A percentile compares a stretch with the other conserved stretches of the same genome.
phyloP scores from a whole-genome alignment of 1,140 invertebrate species.

The Drosophila kepulauana region DNA sequence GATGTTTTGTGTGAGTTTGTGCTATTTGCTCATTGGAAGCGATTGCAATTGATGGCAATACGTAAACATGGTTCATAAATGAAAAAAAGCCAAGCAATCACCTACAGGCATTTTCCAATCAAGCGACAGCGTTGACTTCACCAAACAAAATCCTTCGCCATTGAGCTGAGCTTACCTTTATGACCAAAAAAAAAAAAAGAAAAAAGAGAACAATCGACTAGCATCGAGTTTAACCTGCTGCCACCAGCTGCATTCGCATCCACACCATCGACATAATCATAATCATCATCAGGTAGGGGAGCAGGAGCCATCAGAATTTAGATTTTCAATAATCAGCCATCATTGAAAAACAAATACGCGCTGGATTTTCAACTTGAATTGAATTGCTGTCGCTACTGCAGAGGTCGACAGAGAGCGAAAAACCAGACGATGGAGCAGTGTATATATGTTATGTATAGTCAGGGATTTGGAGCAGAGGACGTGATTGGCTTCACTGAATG shows the following conservation, averaged over 20 bases:
- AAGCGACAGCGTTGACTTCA: constrained; percentile 57
- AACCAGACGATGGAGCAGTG: neutral
- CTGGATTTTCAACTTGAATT: constrained; percentile 72
- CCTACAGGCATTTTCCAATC: constrained; percentile 80
- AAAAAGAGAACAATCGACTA: constrained; percentile 42
- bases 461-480: constrained; percentile 63
- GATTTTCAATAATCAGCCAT: constrained; percentile 83
- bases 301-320: constrained; percentile 65
- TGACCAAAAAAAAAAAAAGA: constrained; percentile 57
- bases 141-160: constrained; percentile 50
- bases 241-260: constrained; percentile 41
- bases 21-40: constrained; percentile 40
- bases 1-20: constrained; percentile 7
- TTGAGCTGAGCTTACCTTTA: constrained; percentile 71
- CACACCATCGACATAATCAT: constrained; percentile 40
- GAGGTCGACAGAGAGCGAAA: neutral
- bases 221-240: constrained; percentile 20
- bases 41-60: constrained; percentile 30
- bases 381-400: constrained; percentile 52
- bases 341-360: constrained; percentile 83
- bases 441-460: constrained; percentile 16
- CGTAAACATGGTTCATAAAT: constrained; percentile 65
- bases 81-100: constrained; percentile 71
- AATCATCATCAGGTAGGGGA: constrained; percentile 29
- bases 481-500: constrained; percentile 74